Evolutionary conservation across 2,113 vertebrate species (phyloP).

Genomic region (Lethenteron reissneri): DNA sequence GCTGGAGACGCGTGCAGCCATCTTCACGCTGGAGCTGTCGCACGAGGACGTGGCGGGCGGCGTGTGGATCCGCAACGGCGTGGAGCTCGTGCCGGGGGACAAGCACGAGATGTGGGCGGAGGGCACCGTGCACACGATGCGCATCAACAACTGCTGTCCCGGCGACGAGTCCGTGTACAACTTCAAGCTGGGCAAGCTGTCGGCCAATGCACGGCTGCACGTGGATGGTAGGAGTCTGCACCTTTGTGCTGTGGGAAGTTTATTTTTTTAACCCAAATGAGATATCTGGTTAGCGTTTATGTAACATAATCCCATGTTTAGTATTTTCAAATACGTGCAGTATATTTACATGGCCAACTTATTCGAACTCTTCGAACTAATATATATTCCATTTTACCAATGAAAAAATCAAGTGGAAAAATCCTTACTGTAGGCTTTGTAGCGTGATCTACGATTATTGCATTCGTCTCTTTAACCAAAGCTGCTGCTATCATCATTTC

Average conservation of each 20-base stretch:
- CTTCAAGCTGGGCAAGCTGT: slow-evolving; percentile 76
- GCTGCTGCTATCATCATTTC: too few relatives aligned
- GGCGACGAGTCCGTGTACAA: slow-evolving; percentile 74
- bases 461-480: too few relatives aligned
- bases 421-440: too few relatives aligned
- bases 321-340: background rate
- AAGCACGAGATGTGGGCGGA: slow-evolving; percentile 58
- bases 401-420: background rate
- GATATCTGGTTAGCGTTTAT: background rate
- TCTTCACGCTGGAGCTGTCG: slow-evolving; percentile 68
- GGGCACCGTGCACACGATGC: slow-evolving; percentile 46
- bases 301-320: background rate
- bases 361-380: too few relatives aligned
- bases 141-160: slow-evolving; percentile 46
- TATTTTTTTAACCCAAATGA: too few relatives aligned
- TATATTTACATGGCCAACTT: background rate
- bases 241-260: too few relatives aligned
- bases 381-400: too few relatives aligned
- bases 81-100: slow-evolving; percentile 44
- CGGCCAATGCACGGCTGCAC: slow-evolving; percentile 70
- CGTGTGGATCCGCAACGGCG: slow-evolving; percentile 84
- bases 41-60: slow-evolving; percentile 61
- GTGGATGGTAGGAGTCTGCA: slow-evolving; percentile 50
- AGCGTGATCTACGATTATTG: too few relatives aligned
- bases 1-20: slow-evolving; percentile 72